Evolutionary conservation across 2,888 invertebrate species (phyloP), one percentile per base, ranked within the genome.

Genomic region (Cephus runcator): DNA sequence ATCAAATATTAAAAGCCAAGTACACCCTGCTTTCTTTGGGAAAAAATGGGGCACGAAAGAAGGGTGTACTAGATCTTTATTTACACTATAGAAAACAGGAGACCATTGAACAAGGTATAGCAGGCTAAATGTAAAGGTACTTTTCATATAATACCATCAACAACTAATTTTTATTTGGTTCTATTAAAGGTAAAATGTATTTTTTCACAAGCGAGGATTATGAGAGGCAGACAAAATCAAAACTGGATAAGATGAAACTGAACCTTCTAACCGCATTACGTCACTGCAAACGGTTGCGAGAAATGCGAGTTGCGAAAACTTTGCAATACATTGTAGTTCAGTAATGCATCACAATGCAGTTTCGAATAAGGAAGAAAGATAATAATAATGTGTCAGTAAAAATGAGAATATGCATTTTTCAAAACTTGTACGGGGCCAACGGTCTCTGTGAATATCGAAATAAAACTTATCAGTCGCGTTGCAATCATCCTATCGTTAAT

Each of bases 121-220:
- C 15, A 56, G 23, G 23, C 2, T 23, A 56, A 56, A 56, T 23
- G 23, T 56, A 56, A 56, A 56, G 23, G 2, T 56, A 0, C 23
- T 23, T 73, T 33, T 11, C 40, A 12, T 77, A 76, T n/a, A 34
- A 33, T 69, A 56, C 15, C 11, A 36, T 35, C 56, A 11, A 36
- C 15, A 15, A 73, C 71, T 74, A 40, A 36, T 56, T 69, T 69
- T n/a, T 34, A 33, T 73, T 15, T 11, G 11, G n/a, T 73, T 71
- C 4, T 68, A 56, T 69, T 34, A 11, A 30, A 91, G 91, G 86
- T 76, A 81, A 83, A 15, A 76, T 85, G 23, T 87, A 87, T 56
- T 91, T 89, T 74, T 91, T 91, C 75, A 90, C 87, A 0, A 84
- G 81, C 1, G 87, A 88, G 34, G 91, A 91, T 87, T 91, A 88